phyloP scores from a whole-genome alignment of 2,113 vertebrate species.

The Onychostruthus taczanowskii region DNA sequence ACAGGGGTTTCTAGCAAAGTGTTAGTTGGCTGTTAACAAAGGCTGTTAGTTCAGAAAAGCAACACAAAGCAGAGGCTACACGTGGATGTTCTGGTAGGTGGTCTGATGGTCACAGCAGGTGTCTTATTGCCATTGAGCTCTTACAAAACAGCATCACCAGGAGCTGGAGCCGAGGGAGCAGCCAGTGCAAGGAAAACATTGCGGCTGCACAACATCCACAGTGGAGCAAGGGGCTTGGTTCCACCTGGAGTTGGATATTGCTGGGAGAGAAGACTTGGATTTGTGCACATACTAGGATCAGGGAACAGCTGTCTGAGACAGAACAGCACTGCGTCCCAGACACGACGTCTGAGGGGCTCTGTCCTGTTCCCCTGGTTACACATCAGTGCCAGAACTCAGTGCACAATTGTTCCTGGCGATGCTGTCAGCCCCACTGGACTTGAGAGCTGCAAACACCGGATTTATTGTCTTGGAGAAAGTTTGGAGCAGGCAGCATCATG shows the following conservation, averaged over 20 bases:
- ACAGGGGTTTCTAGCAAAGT: neutral
- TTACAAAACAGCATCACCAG: neutral
- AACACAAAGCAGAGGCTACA: neutral
- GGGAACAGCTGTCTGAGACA: neutral
- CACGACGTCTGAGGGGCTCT: neutral
- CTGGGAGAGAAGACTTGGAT: conserved; percentile 43
- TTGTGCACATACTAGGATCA: neutral
- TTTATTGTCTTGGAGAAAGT: neutral
- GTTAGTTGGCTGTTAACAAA: neutral
- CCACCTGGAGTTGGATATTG: neutral
- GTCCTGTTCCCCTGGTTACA: neutral
- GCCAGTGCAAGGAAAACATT: neutral
- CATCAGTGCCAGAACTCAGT: neutral
- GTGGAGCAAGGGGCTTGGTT: neutral
- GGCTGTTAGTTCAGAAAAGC: conserved; percentile 6
- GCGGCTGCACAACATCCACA: neutral
- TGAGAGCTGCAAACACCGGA: neutral
- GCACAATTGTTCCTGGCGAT: neutral
- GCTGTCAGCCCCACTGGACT: neutral
- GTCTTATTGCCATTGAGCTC: conserved; percentile 47
- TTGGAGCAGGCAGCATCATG: conserved; percentile 17
- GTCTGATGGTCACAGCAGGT: neutral
- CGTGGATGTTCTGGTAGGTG: neutral
- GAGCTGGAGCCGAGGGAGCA: neutral
- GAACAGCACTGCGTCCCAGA: neutral